Conservation (phyloP, 2,888 invertebrate species). For the Chrysolina oricalcia region DNA sequence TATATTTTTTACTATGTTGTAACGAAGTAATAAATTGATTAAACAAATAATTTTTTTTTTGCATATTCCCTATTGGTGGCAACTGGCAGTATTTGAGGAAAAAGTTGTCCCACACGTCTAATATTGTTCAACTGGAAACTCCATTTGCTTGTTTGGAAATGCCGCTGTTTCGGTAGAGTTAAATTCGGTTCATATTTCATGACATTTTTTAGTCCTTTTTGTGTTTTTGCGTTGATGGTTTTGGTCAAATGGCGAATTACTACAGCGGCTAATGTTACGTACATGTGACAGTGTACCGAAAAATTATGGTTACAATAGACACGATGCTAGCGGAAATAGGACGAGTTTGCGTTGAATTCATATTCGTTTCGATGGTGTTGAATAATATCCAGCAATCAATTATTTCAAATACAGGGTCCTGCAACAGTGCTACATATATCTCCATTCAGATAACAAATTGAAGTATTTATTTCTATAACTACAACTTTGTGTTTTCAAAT, state of each 20-base stretch:
- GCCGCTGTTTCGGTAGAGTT: background rate
- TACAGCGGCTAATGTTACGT: conserved; percentile 22
- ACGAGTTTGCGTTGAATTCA: conserved; percentile 2
- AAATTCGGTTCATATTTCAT: conserved; percentile 11
- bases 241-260: conserved; percentile 25
- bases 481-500: too few relatives aligned
- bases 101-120: background rate
- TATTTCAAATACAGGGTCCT: too few relatives aligned
- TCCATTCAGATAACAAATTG: too few relatives aligned
- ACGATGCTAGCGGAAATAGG: background rate
- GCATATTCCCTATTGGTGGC: too few relatives aligned
- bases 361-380: background rate
- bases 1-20: too few relatives aligned
- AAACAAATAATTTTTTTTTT: too few relatives aligned
- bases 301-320: conserved; percentile 23
- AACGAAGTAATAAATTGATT: too few relatives aligned
- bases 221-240: conserved; percentile 22
- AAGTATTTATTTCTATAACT: too few relatives aligned
- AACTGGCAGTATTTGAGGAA: too few relatives aligned
- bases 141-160: background rate
- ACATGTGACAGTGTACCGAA: conserved; percentile 18
- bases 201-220: conserved; percentile 13
- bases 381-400: background rate
- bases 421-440: too few relatives aligned
- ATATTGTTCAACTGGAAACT: background rate